Conservation (phyloP, 2,113 vertebrate species). For the Syngnathus floridae region DNA sequence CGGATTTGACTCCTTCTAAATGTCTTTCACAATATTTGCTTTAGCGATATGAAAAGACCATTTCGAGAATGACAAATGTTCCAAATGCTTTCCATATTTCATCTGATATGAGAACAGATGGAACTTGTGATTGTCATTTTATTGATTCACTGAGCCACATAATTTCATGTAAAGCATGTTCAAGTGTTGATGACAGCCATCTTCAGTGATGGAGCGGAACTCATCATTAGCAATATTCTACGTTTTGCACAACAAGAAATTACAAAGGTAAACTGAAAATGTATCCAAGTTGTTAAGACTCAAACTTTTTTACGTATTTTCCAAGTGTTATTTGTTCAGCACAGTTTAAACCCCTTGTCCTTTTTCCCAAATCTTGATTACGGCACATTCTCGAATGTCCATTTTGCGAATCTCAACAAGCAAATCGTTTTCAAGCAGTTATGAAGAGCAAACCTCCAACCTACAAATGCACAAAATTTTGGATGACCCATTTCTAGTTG, state of each 20-base stretch:
- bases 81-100: neutral
- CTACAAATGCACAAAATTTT: neutral
- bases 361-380: neutral
- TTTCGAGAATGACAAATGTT: neutral
- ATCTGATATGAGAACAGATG: slow-evolving; percentile 8
- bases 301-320: too few relatives aligned
- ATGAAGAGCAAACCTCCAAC: neutral
- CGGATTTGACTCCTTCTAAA: neutral
- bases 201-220: neutral
- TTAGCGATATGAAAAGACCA: neutral
- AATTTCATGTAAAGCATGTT: slow-evolving; percentile 21
- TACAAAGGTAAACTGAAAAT: too few relatives aligned
- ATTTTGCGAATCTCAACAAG: neutral
- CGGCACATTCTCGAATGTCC: neutral
- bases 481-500: neutral
- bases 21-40: neutral
- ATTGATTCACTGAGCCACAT: slow-evolving; percentile 17
- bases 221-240: neutral
- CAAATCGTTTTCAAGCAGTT: neutral
- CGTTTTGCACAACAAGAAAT: neutral
- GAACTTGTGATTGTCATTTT: slow-evolving; percentile 13
- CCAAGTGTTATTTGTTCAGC: too few relatives aligned
- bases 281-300: too few relatives aligned
- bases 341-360: too few relatives aligned
- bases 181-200: neutral